A percentile compares a stretch with the other conserved stretches of the same genome.
phyloP scores from a whole-genome alignment of 2,113 vertebrate species.

The Hiodon tergisus region DNA sequence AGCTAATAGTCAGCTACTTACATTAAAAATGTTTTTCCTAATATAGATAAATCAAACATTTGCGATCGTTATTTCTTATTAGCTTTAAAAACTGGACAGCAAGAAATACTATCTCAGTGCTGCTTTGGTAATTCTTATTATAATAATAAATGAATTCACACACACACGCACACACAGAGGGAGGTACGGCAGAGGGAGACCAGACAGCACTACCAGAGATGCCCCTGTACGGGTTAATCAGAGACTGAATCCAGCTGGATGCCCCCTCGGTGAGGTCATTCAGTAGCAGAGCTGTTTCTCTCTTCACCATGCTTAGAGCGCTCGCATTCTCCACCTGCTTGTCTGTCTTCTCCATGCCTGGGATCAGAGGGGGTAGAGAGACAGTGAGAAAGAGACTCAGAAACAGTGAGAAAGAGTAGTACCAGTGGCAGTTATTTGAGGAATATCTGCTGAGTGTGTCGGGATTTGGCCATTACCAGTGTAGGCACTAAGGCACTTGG shows the following conservation, averaged over 20 bases:
- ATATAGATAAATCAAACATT: too few species aligned
- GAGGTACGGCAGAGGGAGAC: not conserved
- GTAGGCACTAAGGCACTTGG: constrained; percentile 79
- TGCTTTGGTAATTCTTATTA: too few species aligned
- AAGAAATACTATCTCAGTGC: too few species aligned
- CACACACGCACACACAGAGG: not conserved
- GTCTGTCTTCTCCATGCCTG: constrained; percentile 54
- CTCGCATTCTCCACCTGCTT: constrained; percentile 50
- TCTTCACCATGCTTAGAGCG: constrained; percentile 51
- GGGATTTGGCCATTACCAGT: constrained; percentile 59
- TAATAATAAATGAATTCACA: too few species aligned
- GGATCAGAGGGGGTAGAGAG: not conserved
- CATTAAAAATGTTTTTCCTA: too few species aligned
- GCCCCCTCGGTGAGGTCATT: constrained; percentile 68
- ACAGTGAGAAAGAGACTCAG: not conserved
- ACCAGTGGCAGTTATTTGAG: too few species aligned
- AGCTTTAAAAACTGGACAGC: too few species aligned
- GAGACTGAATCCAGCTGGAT: constrained; percentile 73
- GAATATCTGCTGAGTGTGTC: not conserved
- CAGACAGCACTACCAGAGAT: constrained; percentile 15
- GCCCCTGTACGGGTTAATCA: constrained; percentile 49
- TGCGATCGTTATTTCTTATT: too few species aligned
- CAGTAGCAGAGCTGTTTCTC: constrained; percentile 67
- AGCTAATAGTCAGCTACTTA: too few species aligned
- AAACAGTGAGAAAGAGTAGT: too few species aligned